Base-by-base conservation (phyloP, 2,113 vertebrate species). In the Chamaea fasciata region DNA sequence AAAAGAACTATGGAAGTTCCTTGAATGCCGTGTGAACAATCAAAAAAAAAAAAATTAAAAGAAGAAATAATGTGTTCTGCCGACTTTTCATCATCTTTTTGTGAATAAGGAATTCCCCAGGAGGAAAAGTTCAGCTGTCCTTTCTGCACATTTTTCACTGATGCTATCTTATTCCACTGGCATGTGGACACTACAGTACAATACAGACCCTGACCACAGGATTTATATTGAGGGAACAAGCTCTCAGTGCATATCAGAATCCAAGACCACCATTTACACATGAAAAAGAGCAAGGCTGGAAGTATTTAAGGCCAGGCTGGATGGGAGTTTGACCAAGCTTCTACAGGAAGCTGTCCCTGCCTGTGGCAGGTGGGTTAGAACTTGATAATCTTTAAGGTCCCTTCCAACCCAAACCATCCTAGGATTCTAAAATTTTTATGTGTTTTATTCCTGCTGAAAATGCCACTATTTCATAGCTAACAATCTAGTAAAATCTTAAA, bases 261-360 rank as follows among this genome's bases (percentile, higher is more conserved):
- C 13, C 3, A 55, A 74, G 33, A 56, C n/a, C 37, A 44, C 30
- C 0, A 1, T 15, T 33, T 31, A 11, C 37, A 41, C 5, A 2
- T 4, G 7, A 37, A 55, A 64, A 55, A 59, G 35, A 31, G 6
- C 10, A 39, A 11, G 14, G 44, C 24, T 71, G 57, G 11, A 41
- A 79, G 15, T 5, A 27, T 70, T 55, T 41, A 87, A 41, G 39
- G 30, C 20, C 41, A 71, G 30, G 49, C 26, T 64, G 26, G 42
- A 27, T 22, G 7, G n/a, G 28, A 53, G 7, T 31, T 14, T 13
- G 30, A 88, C 21, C 31, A 71, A 35, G 11, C 21, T 49, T 71
- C 49, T 46, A 18, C 28, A 33, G 33, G 15, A 62, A 69, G 15
- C 3, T 23, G 33, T 46, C 46, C 42, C 33, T 60, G 62, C 22